phyloP scores from a whole-genome alignment of 1,140 invertebrate species.

The Parapsyche elsis region DNA sequence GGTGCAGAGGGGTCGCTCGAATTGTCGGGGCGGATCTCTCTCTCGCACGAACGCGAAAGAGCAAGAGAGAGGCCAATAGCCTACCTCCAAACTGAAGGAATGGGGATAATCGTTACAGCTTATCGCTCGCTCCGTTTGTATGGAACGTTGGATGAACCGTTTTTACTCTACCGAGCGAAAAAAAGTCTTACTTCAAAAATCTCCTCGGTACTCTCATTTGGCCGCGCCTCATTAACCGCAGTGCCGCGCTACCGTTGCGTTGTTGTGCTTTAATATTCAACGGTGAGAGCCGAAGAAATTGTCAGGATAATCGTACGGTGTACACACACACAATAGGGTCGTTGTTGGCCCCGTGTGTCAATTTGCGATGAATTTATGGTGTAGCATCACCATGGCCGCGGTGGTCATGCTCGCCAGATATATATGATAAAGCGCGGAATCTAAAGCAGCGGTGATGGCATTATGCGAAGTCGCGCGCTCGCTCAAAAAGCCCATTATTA shows the following conservation, averaged over 20 bases:
- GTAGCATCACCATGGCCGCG: not conserved
- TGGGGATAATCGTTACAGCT: no score
- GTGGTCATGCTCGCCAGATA: conserved; percentile 17
- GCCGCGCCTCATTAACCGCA: not conserved
- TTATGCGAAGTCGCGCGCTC: not conserved
- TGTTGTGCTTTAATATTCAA: conserved; percentile 3
- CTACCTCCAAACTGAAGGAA: no score
- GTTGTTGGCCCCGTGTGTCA: conserved; percentile 25
- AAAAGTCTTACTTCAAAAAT: no score
- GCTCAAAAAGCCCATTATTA: conserved; percentile 20
- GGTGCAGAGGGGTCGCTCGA: no score
- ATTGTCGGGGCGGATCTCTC: no score
- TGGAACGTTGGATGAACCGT: no score
- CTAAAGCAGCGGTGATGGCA: conserved; percentile 11
- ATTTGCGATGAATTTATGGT: conserved; percentile 33
- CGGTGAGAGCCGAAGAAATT: conserved; percentile 5
- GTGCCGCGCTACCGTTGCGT: not conserved
- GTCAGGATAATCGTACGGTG: conserved; percentile 21
- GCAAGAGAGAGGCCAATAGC: no score
- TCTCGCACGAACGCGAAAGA: no score
- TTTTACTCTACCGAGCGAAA: no score
- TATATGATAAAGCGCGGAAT: conserved; percentile 26
- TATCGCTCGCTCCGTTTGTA: no score
- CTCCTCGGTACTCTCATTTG: not conserved
- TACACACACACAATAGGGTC: conserved; percentile 24